Percentiles rank a stretch among this genome's conserved stretches.
These are phyloP conservation scores for Dasysyrphus tricinctus DNA, from an alignment of 2,888 invertebrate species.

Conservation along the genomic window DNA sequence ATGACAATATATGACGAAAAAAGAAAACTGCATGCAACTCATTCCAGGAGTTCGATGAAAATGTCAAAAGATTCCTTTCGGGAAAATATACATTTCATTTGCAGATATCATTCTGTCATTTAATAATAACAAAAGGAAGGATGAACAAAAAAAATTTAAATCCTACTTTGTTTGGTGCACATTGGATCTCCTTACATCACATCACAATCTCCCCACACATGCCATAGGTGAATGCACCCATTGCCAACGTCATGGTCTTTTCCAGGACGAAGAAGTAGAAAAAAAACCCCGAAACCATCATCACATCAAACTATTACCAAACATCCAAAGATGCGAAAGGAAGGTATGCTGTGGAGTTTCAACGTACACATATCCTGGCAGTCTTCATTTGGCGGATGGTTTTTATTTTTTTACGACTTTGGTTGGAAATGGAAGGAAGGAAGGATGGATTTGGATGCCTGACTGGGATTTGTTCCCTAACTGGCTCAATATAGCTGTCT, in stretches of 20 bases:
- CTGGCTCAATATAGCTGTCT: slow-evolving; percentile 58
- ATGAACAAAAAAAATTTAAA: slow-evolving; percentile 49
- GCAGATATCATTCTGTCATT: slow-evolving; percentile 83
- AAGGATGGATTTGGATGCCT: slow-evolving; percentile 43
- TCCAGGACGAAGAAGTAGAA: slow-evolving; percentile 13
- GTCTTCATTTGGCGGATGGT: slow-evolving; percentile 56
- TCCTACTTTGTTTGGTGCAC: slow-evolving; percentile 48
- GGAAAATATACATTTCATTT: slow-evolving; percentile 79
- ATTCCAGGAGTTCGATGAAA: slow-evolving; percentile 35
- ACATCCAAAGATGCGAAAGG: slow-evolving; percentile 38
- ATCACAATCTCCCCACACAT: slow-evolving; percentile 58
- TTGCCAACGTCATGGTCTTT: slow-evolving; percentile 75
- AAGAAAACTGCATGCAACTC: slow-evolving; percentile 1
- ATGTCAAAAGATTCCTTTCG: slow-evolving; percentile 57
- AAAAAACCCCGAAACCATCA: slow-evolving; percentile 39
- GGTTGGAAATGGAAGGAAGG: slow-evolving; percentile 27
- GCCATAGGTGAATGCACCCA: slow-evolving; percentile 82
- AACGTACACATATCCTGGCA: slow-evolving; percentile 42
- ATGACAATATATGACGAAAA: background rate
- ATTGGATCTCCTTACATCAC: slow-evolving; percentile 44
- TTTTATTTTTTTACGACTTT: slow-evolving; percentile 36
- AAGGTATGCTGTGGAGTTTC: slow-evolving; percentile 44
- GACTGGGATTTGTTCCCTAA: slow-evolving; percentile 66
- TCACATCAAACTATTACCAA: slow-evolving; percentile 64
- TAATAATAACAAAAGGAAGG: slow-evolving; percentile 77